phyloP scores from a whole-genome alignment of 2,888 invertebrate species.

The Nymphalis urticae region DNA sequence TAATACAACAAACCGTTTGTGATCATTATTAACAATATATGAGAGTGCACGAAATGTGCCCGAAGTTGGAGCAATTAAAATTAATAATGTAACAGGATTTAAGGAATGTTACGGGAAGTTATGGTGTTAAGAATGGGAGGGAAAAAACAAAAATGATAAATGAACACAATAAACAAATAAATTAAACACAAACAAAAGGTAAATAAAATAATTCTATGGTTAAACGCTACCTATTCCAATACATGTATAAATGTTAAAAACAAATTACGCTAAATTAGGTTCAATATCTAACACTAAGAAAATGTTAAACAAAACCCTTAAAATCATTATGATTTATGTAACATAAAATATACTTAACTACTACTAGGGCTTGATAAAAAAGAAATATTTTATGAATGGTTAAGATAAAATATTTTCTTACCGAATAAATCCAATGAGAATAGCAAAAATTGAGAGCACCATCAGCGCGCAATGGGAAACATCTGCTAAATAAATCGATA shows the following conservation, averaged over 20 bases:
- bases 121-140: slow-evolving; percentile 35
- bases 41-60: slow-evolving; percentile 16
- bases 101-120: slow-evolving; percentile 6
- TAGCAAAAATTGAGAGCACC: slow-evolving; percentile 93
- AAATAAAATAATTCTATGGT: too few relatives aligned
- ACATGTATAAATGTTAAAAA: too few relatives aligned
- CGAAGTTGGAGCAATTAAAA: slow-evolving; percentile 20
- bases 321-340: too few relatives aligned
- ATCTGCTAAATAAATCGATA: slow-evolving; percentile 95
- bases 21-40: slow-evolving; percentile 5
- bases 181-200: slow-evolving; percentile 25
- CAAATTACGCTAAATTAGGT: too few relatives aligned
- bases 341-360: too few relatives aligned
- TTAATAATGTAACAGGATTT: slow-evolving; percentile 6
- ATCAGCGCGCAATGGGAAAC: slow-evolving; percentile 94
- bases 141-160: slow-evolving; percentile 46
- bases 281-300: too few relatives aligned
- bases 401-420: slow-evolving; percentile 59
- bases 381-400: slow-evolving; percentile 9
- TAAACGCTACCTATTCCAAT: too few relatives aligned
- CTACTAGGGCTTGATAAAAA: not conserved
- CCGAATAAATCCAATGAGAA: slow-evolving; percentile 95
- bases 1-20: slow-evolving; percentile 10
- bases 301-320: too few relatives aligned
- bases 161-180: slow-evolving; percentile 29